phyloP scores from a whole-genome alignment of 2,113 vertebrate species.

The Phrynocephalus versicolor region DNA sequence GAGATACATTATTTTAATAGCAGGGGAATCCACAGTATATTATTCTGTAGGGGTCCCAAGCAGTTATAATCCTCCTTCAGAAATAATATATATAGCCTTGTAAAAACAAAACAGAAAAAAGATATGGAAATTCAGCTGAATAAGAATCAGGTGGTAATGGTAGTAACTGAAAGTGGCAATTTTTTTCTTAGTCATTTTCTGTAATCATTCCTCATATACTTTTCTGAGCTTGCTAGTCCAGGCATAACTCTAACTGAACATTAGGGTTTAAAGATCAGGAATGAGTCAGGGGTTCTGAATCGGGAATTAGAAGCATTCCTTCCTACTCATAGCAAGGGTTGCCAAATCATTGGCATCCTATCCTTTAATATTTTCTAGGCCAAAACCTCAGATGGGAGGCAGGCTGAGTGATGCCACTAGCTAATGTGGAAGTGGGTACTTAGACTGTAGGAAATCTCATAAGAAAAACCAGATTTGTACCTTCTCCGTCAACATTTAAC shows the following conservation, averaged over 20 bases:
- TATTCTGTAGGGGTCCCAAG: background rate
- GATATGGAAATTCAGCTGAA: too few species aligned
- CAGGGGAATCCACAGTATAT: slow-evolving; percentile 24
- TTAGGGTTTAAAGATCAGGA: background rate
- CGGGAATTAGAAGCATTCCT: background rate
- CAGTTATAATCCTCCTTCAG: slow-evolving; percentile 4
- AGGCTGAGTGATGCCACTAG: too few species aligned
- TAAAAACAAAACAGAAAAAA: too few species aligned
- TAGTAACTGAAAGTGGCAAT: background rate
- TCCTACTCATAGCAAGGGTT: background rate
- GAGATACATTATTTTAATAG: slow-evolving; percentile 3
- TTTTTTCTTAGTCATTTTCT: background rate
- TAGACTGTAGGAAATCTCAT: too few species aligned
- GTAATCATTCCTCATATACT: background rate
- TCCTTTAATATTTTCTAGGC: too few species aligned
- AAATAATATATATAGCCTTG: background rate
- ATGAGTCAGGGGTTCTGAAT: background rate
- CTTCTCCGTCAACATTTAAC: too few species aligned
- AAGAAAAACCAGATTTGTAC: too few species aligned
- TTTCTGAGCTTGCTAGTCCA: too few species aligned
- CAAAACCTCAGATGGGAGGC: too few species aligned
- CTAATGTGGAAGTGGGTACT: too few species aligned
- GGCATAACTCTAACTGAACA: background rate
- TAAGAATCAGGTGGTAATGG: background rate
- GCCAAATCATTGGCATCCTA: too few species aligned